Conservation (phyloP, 2,888 invertebrate genomes). For the Erebia ligea region DNA sequence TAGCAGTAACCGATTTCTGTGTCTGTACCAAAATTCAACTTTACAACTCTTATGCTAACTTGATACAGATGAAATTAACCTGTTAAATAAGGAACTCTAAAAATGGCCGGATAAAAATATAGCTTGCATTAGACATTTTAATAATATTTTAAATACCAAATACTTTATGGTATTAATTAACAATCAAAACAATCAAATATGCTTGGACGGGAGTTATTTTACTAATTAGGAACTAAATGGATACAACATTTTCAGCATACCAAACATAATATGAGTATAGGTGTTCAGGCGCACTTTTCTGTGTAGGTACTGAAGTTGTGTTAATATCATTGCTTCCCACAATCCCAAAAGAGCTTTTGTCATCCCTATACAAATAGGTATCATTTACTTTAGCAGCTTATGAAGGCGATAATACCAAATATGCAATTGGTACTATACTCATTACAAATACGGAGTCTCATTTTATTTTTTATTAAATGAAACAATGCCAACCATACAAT, state of each 20-base stretch:
- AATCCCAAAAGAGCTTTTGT: slow-evolving; percentile 4
- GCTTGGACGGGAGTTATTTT: not conserved
- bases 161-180: not conserved
- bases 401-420: not conserved
- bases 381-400: not conserved
- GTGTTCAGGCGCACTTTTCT: not conserved
- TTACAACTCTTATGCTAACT: too few relatives aligned
- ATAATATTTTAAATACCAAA: too few relatives aligned
- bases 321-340: not conserved
- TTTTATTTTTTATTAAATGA: not conserved
- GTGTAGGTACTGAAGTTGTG: not conserved
- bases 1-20: not conserved
- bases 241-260: not conserved
- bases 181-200: not conserved
- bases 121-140: too few relatives aligned
- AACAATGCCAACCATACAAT: too few relatives aligned
- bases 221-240: not conserved
- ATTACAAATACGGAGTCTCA: not conserved
- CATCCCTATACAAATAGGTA: not conserved
- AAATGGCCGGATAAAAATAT: too few relatives aligned
- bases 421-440: too few relatives aligned
- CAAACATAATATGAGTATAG: not conserved
- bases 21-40: not conserved
- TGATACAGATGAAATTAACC: too few relatives aligned
- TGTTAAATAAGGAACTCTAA: too few relatives aligned